Percentiles rank a stretch among this genome's conserved stretches.
These are phyloP conservation scores for Tipula lateralis DNA, from an alignment of 2,888 invertebrate species.

Conservation along the genomic window DNA sequence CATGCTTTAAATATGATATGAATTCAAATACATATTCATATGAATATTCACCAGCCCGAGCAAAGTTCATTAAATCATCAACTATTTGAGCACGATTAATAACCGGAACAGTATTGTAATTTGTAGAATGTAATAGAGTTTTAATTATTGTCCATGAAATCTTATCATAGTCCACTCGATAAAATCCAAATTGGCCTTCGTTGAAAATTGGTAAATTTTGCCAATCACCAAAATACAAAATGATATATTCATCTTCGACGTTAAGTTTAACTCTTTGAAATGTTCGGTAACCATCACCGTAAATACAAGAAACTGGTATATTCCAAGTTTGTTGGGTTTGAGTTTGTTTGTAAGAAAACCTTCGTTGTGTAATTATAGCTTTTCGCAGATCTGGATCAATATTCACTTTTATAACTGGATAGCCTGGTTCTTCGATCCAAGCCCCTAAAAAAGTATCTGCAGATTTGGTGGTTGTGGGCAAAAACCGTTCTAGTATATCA, in stretches of 20 bases:
- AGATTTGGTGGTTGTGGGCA: too few species aligned
- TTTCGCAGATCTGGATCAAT: not conserved
- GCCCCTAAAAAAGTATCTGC: not conserved
- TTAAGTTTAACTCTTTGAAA: too few species aligned
- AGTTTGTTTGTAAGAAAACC: not conserved
- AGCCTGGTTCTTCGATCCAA: conserved; percentile 64
- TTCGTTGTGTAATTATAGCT: conserved; percentile 13
- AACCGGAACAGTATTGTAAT: conserved; percentile 54
- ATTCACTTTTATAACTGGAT: conserved; percentile 57
- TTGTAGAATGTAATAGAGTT: conserved; percentile 47
- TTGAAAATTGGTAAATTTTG: conserved; percentile 50
- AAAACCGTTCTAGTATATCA: too few species aligned
- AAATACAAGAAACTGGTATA: too few species aligned
- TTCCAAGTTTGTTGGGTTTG: too few species aligned
- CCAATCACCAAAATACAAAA: too few species aligned
- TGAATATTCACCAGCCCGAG: conserved; percentile 58
- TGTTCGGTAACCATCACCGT: too few species aligned
- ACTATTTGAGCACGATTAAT: conserved; percentile 73
- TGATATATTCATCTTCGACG: too few species aligned
- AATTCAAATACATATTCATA: conserved; percentile 61
- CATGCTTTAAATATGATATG: conserved; percentile 62
- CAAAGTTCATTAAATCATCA: conserved; percentile 73
- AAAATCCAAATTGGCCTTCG: conserved; percentile 58
- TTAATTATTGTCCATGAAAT: conserved; percentile 55
- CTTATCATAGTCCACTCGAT: conserved; percentile 62